phyloP scores from a whole-genome alignment of 1,140 invertebrate genomes.

The Macrobrachium nipponense region DNA sequence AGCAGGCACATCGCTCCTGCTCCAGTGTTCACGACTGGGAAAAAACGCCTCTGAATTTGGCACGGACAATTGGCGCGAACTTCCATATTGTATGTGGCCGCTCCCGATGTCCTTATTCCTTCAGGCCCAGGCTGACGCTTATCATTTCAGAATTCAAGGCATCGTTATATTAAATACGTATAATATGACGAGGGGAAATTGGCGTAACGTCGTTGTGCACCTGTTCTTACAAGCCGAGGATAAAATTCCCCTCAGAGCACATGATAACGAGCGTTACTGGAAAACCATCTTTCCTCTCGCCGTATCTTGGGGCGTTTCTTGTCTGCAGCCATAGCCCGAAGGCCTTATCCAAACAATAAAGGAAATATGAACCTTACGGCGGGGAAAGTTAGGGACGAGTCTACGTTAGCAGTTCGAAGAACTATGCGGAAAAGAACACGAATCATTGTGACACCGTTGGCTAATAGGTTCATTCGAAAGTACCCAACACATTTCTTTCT shows the following conservation, averaged over 20 bases:
- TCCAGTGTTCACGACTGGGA: constrained; percentile 52
- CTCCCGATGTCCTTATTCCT: background rate
- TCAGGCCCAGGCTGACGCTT: too few relatives aligned
- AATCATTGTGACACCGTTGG: constrained; percentile 65
- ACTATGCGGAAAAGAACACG: constrained; percentile 61
- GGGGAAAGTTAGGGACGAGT: constrained; percentile 3
- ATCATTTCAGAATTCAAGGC: background rate
- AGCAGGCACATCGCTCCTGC: constrained; percentile 37
- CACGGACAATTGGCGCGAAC: too few relatives aligned
- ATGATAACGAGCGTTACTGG: constrained; percentile 54
- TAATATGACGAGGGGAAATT: background rate
- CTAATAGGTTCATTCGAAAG: constrained; percentile 65
- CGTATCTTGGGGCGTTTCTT: constrained; percentile 53
- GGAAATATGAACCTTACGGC: constrained; percentile 36
- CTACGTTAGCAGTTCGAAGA: constrained; percentile 49
- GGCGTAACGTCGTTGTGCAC: constrained; percentile 39
- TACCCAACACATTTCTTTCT: constrained; percentile 59
- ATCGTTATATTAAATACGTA: constrained; percentile 6
- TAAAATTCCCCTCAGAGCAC: constrained; percentile 62
- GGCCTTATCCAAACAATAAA: constrained; percentile 30
- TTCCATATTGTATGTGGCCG: background rate
- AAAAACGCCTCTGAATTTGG: constrained; percentile 21
- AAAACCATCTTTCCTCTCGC: constrained; percentile 56
- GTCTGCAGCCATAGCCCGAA: constrained; percentile 15
- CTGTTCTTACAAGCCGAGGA: constrained; percentile 60